Conservation (phyloP, 2,888 invertebrate species). For the Altica lythri region DNA sequence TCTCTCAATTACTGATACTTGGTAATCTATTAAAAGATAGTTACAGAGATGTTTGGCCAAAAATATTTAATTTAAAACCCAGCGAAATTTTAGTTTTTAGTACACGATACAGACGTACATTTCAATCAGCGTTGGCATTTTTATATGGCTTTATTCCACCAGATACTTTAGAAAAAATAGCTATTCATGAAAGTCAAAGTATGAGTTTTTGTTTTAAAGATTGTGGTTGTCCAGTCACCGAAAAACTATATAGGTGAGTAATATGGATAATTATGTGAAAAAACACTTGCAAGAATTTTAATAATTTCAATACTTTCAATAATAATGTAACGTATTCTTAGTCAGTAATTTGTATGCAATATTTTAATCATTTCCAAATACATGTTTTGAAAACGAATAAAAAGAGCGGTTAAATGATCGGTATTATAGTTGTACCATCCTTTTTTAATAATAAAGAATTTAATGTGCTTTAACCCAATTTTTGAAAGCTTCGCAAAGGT, state of each 20-base stretch:
- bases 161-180: conserved; percentile 68
- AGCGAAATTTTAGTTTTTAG: conserved; percentile 74
- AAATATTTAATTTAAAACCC: conserved; percentile 57
- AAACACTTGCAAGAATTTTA: background rate
- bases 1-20: conserved; percentile 79
- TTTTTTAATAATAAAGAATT: too few relatives aligned
- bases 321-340: too few relatives aligned
- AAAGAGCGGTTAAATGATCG: too few relatives aligned
- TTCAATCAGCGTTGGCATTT: conserved; percentile 85
- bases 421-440: too few relatives aligned
- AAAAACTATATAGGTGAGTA: conserved; percentile 62
- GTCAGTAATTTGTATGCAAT: too few relatives aligned
- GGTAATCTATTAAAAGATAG: conserved; percentile 70
- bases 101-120: conserved; percentile 86
- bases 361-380: too few relatives aligned
- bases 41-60: conserved; percentile 60
- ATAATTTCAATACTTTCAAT: too few relatives aligned
- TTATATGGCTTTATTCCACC: conserved; percentile 72
- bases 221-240: conserved; percentile 78
- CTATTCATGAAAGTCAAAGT: conserved; percentile 76
- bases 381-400: too few relatives aligned
- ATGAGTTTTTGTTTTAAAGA: conserved; percentile 85
- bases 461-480: too few relatives aligned
- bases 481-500: too few relatives aligned
- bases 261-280: background rate